Percentiles rank a stretch among this genome's conserved stretches.
Evolutionary conservation across 2,888 invertebrate genomes (phyloP).

Genomic region (Cremastinae sp.): DNA sequence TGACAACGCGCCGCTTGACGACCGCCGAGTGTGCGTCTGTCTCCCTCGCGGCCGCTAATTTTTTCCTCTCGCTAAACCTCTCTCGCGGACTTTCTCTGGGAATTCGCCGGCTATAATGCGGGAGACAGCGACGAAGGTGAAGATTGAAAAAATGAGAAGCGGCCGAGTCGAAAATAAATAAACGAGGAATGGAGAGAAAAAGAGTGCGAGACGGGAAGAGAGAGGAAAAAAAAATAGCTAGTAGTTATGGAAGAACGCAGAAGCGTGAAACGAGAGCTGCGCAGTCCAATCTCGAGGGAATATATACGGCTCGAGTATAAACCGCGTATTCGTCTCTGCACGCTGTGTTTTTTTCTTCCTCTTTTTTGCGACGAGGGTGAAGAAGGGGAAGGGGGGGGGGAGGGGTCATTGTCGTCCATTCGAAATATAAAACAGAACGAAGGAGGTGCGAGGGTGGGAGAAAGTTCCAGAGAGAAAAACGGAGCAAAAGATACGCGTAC

Average conservation of each 20-base stretch:
- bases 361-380: neutral
- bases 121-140: conserved; percentile 22
- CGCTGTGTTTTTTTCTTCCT: no score
- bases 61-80: conserved; percentile 5
- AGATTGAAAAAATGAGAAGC: conserved; percentile 59
- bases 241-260: conserved; percentile 52
- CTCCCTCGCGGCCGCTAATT: conserved; percentile 52
- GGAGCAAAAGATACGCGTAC: conserved; percentile 41
- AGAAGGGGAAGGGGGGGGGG: conserved; percentile 28
- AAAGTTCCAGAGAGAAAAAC: conserved; percentile 42
- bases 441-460: conserved; percentile 46
- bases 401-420: conserved; percentile 61
- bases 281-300: conserved; percentile 58
- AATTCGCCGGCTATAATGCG: conserved; percentile 51
- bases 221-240: conserved; percentile 36
- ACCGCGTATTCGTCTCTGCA: neutral
- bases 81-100: conserved; percentile 2
- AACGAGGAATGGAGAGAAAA: conserved; percentile 29
- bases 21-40: conserved; percentile 18
- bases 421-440: conserved; percentile 58
- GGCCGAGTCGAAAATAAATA: conserved; percentile 57
- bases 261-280: conserved; percentile 60
- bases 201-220: conserved; percentile 40
- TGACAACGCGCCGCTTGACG: conserved; percentile 54
- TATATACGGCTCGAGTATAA: conserved; percentile 18